A percentile compares a stretch with the other conserved stretches of the same genome.
Evolutionary conservation across 2,113 vertebrate species (phyloP).

Genomic region (Glaucidium brasilianum): DNA sequence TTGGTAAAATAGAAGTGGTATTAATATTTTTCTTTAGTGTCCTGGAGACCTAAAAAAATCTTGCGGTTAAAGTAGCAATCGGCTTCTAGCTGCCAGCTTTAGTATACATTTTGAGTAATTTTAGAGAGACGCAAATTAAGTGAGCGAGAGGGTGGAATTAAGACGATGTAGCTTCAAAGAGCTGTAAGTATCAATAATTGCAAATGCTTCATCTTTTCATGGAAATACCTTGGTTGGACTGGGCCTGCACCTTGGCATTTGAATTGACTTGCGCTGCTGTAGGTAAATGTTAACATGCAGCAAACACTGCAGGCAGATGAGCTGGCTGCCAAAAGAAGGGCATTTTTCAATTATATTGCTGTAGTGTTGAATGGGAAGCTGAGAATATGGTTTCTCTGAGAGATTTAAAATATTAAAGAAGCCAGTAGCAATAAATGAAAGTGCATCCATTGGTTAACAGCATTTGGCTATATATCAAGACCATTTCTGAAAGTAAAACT

Average conservation of each 20-base stretch:
- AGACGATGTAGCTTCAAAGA: background rate
- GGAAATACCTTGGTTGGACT: background rate
- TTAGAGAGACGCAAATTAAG: conserved; percentile 10
- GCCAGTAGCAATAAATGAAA: background rate
- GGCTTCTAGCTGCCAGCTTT: background rate
- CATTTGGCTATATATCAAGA: conserved; percentile 4
- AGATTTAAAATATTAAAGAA: conserved; percentile 21
- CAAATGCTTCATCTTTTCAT: background rate
- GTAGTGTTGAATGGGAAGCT: background rate
- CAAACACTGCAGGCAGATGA: background rate
- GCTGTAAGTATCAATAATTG: background rate
- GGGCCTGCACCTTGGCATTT: background rate
- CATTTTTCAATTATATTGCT: background rate
- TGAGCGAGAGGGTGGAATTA: background rate
- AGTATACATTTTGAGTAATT: background rate
- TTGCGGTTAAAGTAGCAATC: background rate
- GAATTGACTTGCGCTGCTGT: background rate
- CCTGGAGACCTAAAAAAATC: background rate
- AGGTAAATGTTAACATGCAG: background rate
- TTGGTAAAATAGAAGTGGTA: background rate
- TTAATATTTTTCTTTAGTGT: background rate
- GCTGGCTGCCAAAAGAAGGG: background rate
- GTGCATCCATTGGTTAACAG: background rate
- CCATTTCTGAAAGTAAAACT: conserved; percentile 38
- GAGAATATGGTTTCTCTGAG: background rate